A percentile compares a stretch with the other conserved stretches of the same genome.
Evolutionary conservation across 1,140 invertebrate genomes (phyloP).

Genomic region (Cheumatopsyche charites): DNA sequence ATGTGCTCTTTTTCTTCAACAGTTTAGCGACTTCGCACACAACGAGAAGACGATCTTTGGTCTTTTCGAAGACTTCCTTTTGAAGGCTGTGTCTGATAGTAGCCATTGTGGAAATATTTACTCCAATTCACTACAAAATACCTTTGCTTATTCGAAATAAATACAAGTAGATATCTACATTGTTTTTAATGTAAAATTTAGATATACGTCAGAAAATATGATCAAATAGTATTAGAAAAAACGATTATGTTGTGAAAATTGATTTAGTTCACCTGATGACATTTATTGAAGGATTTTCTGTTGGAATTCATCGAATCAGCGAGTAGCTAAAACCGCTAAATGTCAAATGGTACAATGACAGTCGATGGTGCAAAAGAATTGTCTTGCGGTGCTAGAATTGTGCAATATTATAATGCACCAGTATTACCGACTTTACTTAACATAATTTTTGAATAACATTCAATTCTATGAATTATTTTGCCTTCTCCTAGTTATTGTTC

Average conservation of each 20-base stretch:
- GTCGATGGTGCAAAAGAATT: too few relatives aligned
- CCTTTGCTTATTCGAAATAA: background rate
- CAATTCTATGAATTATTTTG: too few relatives aligned
- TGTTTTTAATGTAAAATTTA: too few relatives aligned
- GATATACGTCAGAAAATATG: too few relatives aligned
- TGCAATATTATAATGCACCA: too few relatives aligned
- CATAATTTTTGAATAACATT: too few relatives aligned
- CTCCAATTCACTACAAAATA: background rate
- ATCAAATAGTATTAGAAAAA: background rate
- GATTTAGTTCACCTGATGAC: background rate
- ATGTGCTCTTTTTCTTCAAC: slow-evolving; percentile 78
- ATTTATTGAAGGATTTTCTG: background rate
- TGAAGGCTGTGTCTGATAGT: slow-evolving; percentile 75
- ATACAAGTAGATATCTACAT: background rate
- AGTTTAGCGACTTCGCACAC: slow-evolving; percentile 80
- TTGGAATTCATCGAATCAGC: background rate
- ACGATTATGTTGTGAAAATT: too few relatives aligned
- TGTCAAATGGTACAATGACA: slow-evolving; percentile 13
- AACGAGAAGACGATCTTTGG: slow-evolving; percentile 79
- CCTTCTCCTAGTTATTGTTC: too few relatives aligned
- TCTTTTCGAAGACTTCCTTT: slow-evolving; percentile 80
- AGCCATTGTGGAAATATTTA: slow-evolving; percentile 58
- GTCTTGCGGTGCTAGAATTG: too few relatives aligned
- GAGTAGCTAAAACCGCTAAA: background rate
- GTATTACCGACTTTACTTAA: too few relatives aligned